These are phyloP conservation scores for Regulus satrapa DNA, from an alignment of 2,113 vertebrate genomes.

Conservation along the genomic window DNA sequence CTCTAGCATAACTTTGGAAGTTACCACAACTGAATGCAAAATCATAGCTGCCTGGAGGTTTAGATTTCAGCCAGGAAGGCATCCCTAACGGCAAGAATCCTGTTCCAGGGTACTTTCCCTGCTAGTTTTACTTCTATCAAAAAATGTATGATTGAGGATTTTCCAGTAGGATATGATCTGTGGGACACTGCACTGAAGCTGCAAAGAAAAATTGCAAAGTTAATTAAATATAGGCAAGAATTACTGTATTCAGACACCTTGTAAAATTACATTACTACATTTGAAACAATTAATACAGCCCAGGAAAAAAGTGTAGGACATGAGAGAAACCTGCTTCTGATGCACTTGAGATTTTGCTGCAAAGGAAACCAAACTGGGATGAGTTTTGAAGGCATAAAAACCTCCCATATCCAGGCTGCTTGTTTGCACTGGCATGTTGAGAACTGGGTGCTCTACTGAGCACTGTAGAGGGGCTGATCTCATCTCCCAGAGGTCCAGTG, in stretches of 20 bases:
- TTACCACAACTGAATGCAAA: background rate
- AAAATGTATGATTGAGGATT: background rate
- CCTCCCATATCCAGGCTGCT: background rate
- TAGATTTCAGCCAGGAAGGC: background rate
- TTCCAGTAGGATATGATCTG: background rate
- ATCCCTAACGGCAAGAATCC: background rate
- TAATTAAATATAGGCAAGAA: background rate
- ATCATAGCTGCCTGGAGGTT: background rate
- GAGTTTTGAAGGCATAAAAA: background rate
- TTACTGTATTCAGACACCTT: background rate
- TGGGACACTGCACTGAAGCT: background rate
- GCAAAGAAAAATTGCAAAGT: background rate
- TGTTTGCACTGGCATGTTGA: background rate
- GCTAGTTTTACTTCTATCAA: background rate
- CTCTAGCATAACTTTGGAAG: background rate
- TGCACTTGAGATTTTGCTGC: background rate
- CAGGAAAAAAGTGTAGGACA: background rate
- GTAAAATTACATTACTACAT: background rate
- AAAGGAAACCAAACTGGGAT: background rate
- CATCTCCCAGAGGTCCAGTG: background rate
- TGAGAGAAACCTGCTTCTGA: background rate
- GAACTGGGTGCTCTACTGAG: too few relatives aligned
- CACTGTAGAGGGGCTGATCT: background rate
- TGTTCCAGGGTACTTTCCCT: background rate
- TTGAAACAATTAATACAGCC: background rate